Evolutionary conservation across 2,113 vertebrate species (phyloP).

Genomic region (Gulo gulo): DNA sequence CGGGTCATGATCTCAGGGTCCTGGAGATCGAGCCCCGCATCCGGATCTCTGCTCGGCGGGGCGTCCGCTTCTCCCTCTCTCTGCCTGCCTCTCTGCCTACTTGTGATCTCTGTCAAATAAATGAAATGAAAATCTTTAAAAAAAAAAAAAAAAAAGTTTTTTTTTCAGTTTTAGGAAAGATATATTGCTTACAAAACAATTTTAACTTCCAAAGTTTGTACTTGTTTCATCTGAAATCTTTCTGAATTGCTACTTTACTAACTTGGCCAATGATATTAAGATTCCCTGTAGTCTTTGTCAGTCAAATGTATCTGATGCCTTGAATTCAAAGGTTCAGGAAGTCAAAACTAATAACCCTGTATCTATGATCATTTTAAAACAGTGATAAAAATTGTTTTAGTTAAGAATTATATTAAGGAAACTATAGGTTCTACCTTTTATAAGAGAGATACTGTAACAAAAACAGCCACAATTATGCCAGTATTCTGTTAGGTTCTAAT

Average conservation of each 20-base stretch:
- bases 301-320: not conserved
- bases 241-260: not conserved
- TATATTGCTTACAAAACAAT: not conserved
- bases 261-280: not conserved
- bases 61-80: no score
- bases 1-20: no score
- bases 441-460: not conserved
- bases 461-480: not conserved
- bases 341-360: not conserved
- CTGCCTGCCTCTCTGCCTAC: no score
- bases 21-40: no score
- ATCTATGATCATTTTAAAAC: not conserved
- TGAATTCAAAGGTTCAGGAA: not conserved
- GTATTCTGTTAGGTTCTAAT: not conserved
- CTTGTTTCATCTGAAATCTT: not conserved
- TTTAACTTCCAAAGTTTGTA: not conserved
- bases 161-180: not conserved
- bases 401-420: not conserved
- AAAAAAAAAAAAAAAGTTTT: no score
- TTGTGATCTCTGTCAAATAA: no score
- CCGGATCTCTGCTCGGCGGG: no score
- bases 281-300: not conserved
- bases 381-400: not conserved
- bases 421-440: not conserved
- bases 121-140: no score